phyloP scores from a whole-genome alignment of 2,888 invertebrate genomes.

The Lypha dubia region DNA sequence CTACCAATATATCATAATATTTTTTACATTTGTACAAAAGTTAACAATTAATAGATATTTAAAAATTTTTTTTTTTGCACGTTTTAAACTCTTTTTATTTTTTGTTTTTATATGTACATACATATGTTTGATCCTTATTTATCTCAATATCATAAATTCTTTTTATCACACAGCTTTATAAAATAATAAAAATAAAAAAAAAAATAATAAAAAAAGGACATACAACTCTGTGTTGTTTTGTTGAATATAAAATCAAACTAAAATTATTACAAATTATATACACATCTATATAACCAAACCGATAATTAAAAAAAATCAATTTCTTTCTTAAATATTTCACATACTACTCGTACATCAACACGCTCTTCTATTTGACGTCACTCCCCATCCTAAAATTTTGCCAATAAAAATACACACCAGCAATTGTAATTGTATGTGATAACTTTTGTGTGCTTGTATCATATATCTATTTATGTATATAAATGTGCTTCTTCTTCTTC shows the following conservation, averaged over 20 bases:
- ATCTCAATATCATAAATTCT: slow-evolving; percentile 72
- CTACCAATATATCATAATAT: no score
- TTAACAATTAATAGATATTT: no score
- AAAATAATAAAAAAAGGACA: slow-evolving; percentile 48
- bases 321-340: slow-evolving; percentile 39
- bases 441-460: slow-evolving; percentile 50
- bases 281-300: slow-evolving; percentile 9
- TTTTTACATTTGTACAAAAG: no score
- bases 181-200: slow-evolving; percentile 45
- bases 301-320: slow-evolving; percentile 15
- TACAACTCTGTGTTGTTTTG: slow-evolving; percentile 39
- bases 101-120: slow-evolving; percentile 8
- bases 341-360: slow-evolving; percentile 15
- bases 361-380: slow-evolving; percentile 19
- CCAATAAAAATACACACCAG: slow-evolving; percentile 34
- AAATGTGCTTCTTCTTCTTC: slow-evolving; percentile 58
- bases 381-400: slow-evolving; percentile 59
- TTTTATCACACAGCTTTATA: slow-evolving; percentile 73
- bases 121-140: slow-evolving; percentile 46
- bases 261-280: slow-evolving; percentile 36
- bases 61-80: no score
- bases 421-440: slow-evolving; percentile 40
- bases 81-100: slow-evolving; percentile 3
- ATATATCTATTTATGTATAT: slow-evolving; percentile 27
- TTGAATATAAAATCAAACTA: slow-evolving; percentile 19